A percentile compares a stretch with the other conserved stretches of the same genome.
Evolutionary conservation across 2,797 vertebrate genomes (phyloP).

Genomic region (Australoheros facetus): DNA sequence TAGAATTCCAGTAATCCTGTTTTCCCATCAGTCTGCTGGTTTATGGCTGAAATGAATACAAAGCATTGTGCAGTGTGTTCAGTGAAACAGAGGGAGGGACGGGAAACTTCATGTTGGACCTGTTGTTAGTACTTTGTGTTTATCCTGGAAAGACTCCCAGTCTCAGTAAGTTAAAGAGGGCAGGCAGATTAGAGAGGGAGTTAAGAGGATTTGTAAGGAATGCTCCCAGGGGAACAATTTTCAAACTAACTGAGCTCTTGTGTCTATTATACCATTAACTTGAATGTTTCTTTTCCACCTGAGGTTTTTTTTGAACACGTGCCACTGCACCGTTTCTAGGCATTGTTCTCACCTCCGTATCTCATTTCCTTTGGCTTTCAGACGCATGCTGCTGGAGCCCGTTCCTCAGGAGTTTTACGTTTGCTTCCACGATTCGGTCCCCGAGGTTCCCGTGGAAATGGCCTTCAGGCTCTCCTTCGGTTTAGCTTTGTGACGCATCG

Average conservation of each 20-base stretch:
- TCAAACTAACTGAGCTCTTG: not conserved
- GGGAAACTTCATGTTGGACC: not conserved
- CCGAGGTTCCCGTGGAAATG: slow-evolving; percentile 92
- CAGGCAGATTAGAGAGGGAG: not conserved
- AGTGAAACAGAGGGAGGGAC: not conserved
- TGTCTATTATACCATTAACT: not conserved
- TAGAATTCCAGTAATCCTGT: not conserved
- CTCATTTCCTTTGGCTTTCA: slow-evolving; percentile 58
- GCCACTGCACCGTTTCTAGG: not conserved
- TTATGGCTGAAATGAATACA: not conserved
- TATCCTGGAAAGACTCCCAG: not conserved
- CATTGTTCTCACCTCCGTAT: not conserved
- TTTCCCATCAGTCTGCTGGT: not conserved
- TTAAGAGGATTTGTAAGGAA: not conserved
- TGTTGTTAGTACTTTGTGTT: not conserved
- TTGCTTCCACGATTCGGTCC: slow-evolving; percentile 95
- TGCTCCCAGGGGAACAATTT: not conserved
- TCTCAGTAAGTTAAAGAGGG: not conserved
- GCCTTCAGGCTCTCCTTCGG: slow-evolving; percentile 95
- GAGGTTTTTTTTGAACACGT: not conserved
- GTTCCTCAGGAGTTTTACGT: slow-evolving; percentile 95
- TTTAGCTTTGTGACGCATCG: slow-evolving; percentile 79
- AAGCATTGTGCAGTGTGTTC: not conserved
- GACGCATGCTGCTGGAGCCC: slow-evolving; percentile 90
- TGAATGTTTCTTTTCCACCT: not conserved